These are phyloP conservation scores for Eriocheir sinensis DNA, from an alignment of 1,140 invertebrate species.

Conservation along the genomic window DNA sequence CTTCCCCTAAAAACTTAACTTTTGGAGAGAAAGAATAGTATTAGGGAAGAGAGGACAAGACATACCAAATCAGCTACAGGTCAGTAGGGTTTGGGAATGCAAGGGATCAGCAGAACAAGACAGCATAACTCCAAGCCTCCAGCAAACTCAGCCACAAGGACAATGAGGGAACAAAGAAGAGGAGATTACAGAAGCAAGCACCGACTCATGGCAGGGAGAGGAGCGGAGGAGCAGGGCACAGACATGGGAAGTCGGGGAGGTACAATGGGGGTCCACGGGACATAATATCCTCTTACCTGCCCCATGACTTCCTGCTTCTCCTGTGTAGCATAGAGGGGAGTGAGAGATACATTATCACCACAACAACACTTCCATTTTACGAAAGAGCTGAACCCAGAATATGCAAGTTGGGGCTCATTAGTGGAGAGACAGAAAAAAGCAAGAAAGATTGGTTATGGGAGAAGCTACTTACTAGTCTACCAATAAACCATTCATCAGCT, in stretches of 20 bases:
- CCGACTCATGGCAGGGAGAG: not conserved
- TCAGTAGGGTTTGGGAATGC: not conserved
- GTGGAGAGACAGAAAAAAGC: not conserved
- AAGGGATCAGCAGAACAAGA: not conserved
- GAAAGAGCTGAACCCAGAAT: not conserved
- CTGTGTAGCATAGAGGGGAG: conserved; percentile 11
- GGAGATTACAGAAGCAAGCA: not conserved
- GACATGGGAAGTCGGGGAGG: not conserved
- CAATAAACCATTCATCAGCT: not conserved
- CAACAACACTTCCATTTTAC: not conserved
- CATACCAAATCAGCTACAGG: not conserved
- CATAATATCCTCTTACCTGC: conserved; percentile 4
- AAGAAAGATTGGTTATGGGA: not conserved
- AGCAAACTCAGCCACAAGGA: not conserved
- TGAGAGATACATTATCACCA: not conserved
- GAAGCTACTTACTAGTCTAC: not conserved
- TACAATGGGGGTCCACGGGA: not conserved
- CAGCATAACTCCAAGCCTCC: not conserved
- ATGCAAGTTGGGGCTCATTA: not conserved
- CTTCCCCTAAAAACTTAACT: not conserved
- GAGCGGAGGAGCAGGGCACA: not conserved
- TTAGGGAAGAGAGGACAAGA: not conserved
- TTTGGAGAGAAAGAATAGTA: not conserved
- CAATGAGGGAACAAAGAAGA: not conserved
- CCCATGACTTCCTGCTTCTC: not conserved